These are phyloP conservation scores for Marronus borbonicus DNA, from an alignment of 2,888 invertebrate genomes.

Conservation along the genomic window DNA sequence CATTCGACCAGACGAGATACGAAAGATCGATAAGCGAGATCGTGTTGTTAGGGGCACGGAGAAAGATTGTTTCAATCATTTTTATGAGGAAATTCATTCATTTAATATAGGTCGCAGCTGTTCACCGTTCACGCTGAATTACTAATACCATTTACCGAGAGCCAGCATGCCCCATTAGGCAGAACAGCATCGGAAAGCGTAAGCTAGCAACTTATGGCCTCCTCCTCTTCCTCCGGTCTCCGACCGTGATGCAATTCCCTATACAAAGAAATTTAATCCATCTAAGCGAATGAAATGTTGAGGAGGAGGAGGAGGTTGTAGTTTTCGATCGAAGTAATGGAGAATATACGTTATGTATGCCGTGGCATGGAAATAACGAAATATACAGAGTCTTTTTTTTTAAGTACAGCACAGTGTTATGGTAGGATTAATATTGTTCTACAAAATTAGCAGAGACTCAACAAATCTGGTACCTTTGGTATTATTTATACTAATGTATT, in stretches of 20 bases:
- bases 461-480: too few species aligned
- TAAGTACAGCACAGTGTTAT: too few species aligned
- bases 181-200: conserved; percentile 19
- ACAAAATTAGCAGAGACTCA: too few species aligned
- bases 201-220: background rate
- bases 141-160: conserved; percentile 21
- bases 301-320: too few species aligned
- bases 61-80: conserved; percentile 12
- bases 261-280: conserved; percentile 32
- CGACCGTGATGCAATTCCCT: conserved; percentile 10
- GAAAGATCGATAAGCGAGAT: too few species aligned
- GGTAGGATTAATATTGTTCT: too few species aligned
- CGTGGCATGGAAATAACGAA: too few species aligned
- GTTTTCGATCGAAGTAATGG: too few species aligned
- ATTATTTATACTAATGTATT: too few species aligned
- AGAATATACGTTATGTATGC: too few species aligned
- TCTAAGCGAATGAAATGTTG: conserved; percentile 11
- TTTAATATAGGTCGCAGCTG: conserved; percentile 27
- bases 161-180: conserved; percentile 27
- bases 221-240: background rate
- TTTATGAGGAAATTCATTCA: conserved; percentile 25
- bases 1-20: too few species aligned
- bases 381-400: too few species aligned
- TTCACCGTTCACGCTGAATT: conserved; percentile 10
- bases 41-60: background rate